Evolutionary conservation across 2,113 vertebrate genomes (phyloP), one percentile per base, ranked within the genome.

Genomic region (Onychostruthus taczanowskii): DNA sequence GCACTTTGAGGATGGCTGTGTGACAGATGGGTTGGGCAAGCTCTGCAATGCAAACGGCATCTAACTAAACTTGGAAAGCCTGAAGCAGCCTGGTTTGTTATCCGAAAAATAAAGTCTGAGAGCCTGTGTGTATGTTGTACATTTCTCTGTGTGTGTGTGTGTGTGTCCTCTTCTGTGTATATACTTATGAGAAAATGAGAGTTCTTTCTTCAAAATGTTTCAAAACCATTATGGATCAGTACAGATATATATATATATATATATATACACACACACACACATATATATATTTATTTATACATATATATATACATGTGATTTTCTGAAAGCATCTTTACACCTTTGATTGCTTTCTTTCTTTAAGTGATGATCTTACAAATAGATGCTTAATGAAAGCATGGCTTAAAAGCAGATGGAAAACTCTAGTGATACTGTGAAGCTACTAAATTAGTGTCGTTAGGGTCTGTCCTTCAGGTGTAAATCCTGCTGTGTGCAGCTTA

Each of bases 1-100:
- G 96, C 95, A 96, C 67, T 94, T 97, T 97, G 89, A 90, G 87
- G 55, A 88, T 91, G 96, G 84, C 94, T 94, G 31, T 74, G 70
- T 96, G 93, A 95, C 95, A 96, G 94, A 97, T 89, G 92, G 87
- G 63, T 80, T 84, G 7, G 9, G 89, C 74, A 96, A 95, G 93
- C 66, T 87, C 37, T 84, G 80, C 80, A 80, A 90, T 13, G 43
- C 63, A 96, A 89, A 90, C 92, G 87, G 89, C 85, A 94, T 67
- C 76, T 84, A 35, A 43, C 63, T 80, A 89, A 79, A 55, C 74
- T 80, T 92, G 75, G 80, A 83, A 81, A 47, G 41, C 56, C 53
- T 88, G 33, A 78, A 91, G 73, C 52, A 66, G 28, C 46, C 47
- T 90, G n/a, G 20, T 63, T 78, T 94, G 43, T 50, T 85, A 9